Base-by-base conservation (phyloP, 2,113 vertebrate species). In the Epinephelus cyanopodus region DNA sequence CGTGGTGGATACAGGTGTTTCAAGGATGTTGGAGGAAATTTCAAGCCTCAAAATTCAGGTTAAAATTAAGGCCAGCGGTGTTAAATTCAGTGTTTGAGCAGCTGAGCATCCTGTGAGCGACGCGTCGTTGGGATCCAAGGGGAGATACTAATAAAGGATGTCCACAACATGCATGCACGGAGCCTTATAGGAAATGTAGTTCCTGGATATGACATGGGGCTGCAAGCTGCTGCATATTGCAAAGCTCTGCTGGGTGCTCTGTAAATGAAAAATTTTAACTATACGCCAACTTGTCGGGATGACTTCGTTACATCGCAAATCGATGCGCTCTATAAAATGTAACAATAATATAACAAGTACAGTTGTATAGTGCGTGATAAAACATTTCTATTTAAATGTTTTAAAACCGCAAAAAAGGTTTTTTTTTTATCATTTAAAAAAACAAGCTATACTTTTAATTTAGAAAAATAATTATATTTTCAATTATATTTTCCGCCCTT, bases 141-240 rank as follows among this genome's bases (percentile, higher is more conserved):
- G 6, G 62, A 23, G 3, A 6, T 42, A 7, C 2, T 39, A 3
- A n/a, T 64, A 9, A 15, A 65, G 42, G 23, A 27, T 18, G n/a
- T 25, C 27, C 8, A 8, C 37, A 8, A 18, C n/a, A 5, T 66
- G 11, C 19, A 53, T 23, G 13, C 4, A 21, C 5, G 11, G 29
- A 33, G 5, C 3, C 12, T 4, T 9, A 4, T 5, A 14, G 47
- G 45, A 21, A 8, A 10, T n/a, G 2, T n/a, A 14, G 13, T 0
- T 8, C 9, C 27, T n/a, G 48, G 18, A 7, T 17, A 15, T 3
- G 9, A 54, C 7, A 4, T 2, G 5, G 15, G 19, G n/a, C 23
- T 54, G 19, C 21, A 11, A 54, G 53, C 8, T 9, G 3, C 11
- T 73, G 23, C 15, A 3, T 33, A 18, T 27, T 2, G 33, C 0